Conservation (phyloP, 2,113 vertebrate genomes). For the Gulo gulo region DNA sequence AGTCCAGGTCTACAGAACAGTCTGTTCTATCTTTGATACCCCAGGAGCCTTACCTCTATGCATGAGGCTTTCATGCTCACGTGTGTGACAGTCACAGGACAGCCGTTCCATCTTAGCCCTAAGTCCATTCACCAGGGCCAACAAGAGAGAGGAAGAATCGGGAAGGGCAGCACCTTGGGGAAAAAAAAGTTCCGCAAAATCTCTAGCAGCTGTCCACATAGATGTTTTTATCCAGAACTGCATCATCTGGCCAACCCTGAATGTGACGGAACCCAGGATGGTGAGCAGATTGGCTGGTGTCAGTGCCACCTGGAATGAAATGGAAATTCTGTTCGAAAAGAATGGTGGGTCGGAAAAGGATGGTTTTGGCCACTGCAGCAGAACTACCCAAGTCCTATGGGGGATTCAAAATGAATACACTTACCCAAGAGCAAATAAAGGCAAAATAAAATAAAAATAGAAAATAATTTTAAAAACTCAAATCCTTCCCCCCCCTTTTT, state of each 20-base stretch:
- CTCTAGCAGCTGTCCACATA: not conserved
- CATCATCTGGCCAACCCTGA: not conserved
- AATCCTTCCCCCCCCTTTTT: not conserved
- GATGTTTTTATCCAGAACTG: not conserved
- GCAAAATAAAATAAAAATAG: slow-evolving; percentile 23
- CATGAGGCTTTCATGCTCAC: not conserved
- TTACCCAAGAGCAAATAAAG: not conserved
- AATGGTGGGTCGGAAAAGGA: not conserved
- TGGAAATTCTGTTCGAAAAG: slow-evolving; percentile 20
- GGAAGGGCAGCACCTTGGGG: not conserved
- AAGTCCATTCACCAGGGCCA: not conserved
- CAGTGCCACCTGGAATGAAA: not conserved
- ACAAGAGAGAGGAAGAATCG: not conserved
- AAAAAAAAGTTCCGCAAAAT: not conserved
- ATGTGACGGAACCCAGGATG: not conserved
- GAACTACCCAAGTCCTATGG: not conserved
- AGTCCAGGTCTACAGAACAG: not conserved
- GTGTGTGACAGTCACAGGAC: not conserved
- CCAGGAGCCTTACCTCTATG: not conserved
- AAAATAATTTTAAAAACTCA: slow-evolving; percentile 8
- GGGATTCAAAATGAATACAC: not conserved
- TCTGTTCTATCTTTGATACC: not conserved
- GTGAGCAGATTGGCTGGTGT: not conserved
- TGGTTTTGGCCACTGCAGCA: not conserved
- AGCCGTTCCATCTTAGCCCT: not conserved